phyloP scores from a whole-genome alignment of 2,113 vertebrate species.

The Tursiops truncatus region DNA sequence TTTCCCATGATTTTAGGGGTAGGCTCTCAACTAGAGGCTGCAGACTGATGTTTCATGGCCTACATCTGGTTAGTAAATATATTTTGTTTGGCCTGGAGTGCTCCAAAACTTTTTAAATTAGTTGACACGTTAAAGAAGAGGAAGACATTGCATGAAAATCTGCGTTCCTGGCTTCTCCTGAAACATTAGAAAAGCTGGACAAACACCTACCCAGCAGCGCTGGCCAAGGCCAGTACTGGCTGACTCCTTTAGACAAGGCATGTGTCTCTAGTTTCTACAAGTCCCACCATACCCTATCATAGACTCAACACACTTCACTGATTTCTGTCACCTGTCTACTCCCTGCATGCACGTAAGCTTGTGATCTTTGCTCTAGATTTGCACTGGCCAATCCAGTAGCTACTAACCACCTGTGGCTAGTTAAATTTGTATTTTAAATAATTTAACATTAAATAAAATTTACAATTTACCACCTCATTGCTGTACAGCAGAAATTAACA shows the following conservation, averaged over 20 bases:
- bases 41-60: not conserved
- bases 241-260: not conserved
- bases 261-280: not conserved
- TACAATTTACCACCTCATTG: not conserved
- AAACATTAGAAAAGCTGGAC: not conserved
- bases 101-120: not conserved
- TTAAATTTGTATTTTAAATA: not conserved
- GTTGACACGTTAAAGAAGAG: not conserved
- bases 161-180: not conserved
- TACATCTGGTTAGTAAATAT: not conserved
- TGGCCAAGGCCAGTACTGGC: not conserved
- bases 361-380: not conserved
- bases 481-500: not conserved
- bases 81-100: not conserved
- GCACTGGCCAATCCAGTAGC: not conserved
- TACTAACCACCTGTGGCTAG: not conserved
- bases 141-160: not conserved
- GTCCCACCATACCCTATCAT: accelerated
- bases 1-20: not conserved
- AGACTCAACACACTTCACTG: not conserved
- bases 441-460: not conserved
- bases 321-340: not conserved
- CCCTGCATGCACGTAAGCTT: not conserved
- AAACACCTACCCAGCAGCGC: not conserved
- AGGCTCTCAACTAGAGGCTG: not conserved